Conservation (phyloP, 2,797 vertebrate species). For the Sparus aurata region DNA sequence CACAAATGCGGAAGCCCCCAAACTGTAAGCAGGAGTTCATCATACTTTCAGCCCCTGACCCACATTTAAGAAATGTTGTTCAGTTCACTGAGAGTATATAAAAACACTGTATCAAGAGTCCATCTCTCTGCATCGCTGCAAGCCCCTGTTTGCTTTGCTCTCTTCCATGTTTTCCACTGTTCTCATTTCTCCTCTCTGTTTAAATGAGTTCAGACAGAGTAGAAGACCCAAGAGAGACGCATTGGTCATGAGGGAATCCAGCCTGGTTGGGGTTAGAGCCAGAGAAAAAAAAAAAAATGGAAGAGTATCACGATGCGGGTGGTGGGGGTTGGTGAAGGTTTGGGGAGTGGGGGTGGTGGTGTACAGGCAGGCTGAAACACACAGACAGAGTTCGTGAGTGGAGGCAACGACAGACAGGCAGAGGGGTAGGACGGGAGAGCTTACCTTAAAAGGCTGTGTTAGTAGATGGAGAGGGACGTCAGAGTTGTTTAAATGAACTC, state of each 20-base stretch:
- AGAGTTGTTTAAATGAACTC: slow-evolving; percentile 66
- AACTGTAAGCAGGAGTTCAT: slow-evolving; percentile 25
- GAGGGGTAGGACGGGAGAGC: slow-evolving; percentile 61
- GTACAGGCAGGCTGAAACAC: slow-evolving; percentile 16
- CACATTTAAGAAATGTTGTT: slow-evolving; percentile 20
- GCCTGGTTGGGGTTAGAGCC: slow-evolving; percentile 25
- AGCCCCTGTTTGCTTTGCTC: slow-evolving; percentile 41
- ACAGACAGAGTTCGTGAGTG: slow-evolving; percentile 30
- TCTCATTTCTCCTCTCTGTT: slow-evolving; percentile 42
- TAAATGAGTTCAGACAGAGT: slow-evolving; percentile 29
- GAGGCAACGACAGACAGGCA: slow-evolving; percentile 42
- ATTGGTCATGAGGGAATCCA: slow-evolving; percentile 45
- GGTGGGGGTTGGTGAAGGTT: neutral
- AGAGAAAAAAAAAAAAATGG: slow-evolving; percentile 35
- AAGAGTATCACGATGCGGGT: slow-evolving; percentile 6
- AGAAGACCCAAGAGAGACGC: slow-evolving; percentile 43
- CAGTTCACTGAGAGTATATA: neutral
- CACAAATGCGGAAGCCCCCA: slow-evolving; percentile 35
- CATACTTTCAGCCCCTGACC: slow-evolving; percentile 15
- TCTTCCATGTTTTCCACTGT: slow-evolving; percentile 18
- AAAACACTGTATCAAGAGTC: slow-evolving; percentile 12
- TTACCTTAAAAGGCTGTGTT: slow-evolving; percentile 84
- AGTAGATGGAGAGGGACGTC: slow-evolving; percentile 60
- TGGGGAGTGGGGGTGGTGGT: neutral
- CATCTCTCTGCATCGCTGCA: slow-evolving; percentile 23